phyloP scores from a whole-genome alignment of 2,888 invertebrate genomes.

The Argyresthia albistria region DNA sequence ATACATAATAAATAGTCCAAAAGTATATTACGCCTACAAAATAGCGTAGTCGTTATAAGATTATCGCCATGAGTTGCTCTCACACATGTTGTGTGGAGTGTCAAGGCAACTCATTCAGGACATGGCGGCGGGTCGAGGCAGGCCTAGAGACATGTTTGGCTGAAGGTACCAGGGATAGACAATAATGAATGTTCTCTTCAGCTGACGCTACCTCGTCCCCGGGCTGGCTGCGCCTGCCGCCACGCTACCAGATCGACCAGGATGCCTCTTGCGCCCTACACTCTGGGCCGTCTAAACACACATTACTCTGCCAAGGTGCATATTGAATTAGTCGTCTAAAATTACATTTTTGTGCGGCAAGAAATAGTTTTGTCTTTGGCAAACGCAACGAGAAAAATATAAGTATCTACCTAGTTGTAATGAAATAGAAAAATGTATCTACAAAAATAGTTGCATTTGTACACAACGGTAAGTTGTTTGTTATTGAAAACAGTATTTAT shows the following conservation, averaged over 20 bases:
- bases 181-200: too few relatives aligned
- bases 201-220: background rate
- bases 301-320: constrained; percentile 4
- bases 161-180: too few relatives aligned
- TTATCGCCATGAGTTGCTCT: constrained; percentile 67
- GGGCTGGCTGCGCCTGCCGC: background rate
- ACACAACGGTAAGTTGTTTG: constrained; percentile 31
- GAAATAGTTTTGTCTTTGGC: constrained; percentile 42
- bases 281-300: constrained; percentile 1
- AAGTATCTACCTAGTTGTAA: constrained; percentile 64
- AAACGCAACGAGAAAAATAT: constrained; percentile 63
- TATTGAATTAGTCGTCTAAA: constrained; percentile 1
- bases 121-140: constrained; percentile 18
- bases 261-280: background rate
- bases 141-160: background rate
- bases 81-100: constrained; percentile 45
- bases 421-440: constrained; percentile 64
- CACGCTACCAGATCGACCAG: background rate
- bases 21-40: constrained; percentile 74
- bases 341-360: constrained; percentile 40
- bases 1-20: constrained; percentile 74
- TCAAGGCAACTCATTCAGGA: constrained; percentile 57
- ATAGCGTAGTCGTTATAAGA: constrained; percentile 72
- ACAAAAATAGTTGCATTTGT: constrained; percentile 69
- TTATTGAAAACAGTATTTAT: constrained; percentile 34